A percentile compares a stretch with the other conserved stretches of the same genome.
Conservation (phyloP, 2,113 vertebrate genomes). For the Entomyzon cyanotis region DNA sequence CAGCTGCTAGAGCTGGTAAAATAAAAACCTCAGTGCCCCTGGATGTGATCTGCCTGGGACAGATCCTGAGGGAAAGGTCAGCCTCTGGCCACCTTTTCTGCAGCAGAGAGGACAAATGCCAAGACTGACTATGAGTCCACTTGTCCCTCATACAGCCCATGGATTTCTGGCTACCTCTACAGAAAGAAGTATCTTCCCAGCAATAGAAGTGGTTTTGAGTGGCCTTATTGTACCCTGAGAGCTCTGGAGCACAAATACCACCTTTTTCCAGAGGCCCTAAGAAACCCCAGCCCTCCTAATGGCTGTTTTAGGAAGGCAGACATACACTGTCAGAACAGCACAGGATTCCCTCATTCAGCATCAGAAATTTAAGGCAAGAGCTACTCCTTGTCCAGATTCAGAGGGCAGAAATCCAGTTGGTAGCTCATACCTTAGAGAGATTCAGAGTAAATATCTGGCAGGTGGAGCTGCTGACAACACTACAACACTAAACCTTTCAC, state of each 20-base stretch:
- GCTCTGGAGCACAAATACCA: neutral
- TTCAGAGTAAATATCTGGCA: neutral
- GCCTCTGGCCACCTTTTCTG: neutral
- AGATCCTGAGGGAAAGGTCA: neutral
- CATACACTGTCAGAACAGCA: neutral
- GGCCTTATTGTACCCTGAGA: neutral
- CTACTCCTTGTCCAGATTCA: neutral
- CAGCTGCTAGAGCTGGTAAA: slow-evolving; percentile 77
- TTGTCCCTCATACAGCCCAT: accelerated
- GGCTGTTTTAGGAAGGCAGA: neutral
- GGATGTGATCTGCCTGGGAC: neutral
- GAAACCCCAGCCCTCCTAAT: neutral
- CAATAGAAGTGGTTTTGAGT: neutral
- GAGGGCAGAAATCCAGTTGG: neutral
- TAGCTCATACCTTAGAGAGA: neutral
- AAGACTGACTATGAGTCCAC: neutral
- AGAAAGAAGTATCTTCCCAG: neutral
- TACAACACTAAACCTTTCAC: neutral
- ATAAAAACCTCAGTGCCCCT: neutral
- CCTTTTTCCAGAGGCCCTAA: neutral
- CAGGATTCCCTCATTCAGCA: neutral
- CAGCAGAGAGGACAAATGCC: neutral
- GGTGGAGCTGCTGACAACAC: neutral
- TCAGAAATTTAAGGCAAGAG: neutral
- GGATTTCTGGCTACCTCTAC: neutral